These are phyloP conservation scores for Orius insidiosus DNA, from an alignment of 1,140 invertebrate genomes.

Conservation along the genomic window DNA sequence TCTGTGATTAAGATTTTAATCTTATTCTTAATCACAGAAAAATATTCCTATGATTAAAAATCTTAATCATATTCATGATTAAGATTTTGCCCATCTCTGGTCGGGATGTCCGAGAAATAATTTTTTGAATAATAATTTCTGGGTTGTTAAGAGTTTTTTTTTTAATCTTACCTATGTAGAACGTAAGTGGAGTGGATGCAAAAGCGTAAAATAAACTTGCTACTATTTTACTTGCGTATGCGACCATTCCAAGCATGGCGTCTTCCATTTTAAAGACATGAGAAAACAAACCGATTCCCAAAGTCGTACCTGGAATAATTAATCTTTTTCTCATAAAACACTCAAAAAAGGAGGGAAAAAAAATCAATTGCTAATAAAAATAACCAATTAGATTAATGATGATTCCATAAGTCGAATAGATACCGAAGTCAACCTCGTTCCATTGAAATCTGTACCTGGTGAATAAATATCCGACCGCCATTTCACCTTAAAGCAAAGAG, in stretches of 20 bases:
- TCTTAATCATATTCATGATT: no score
- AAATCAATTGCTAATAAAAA: not conserved
- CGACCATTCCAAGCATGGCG: constrained; percentile 29
- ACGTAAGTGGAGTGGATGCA: constrained; percentile 26
- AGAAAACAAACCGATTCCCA: constrained; percentile 25
- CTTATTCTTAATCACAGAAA: no score
- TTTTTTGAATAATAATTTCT: no score
- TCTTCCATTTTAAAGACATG: constrained; percentile 30
- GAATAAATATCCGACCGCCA: constrained; percentile 50
- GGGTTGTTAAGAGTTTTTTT: no score
- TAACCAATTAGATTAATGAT: constrained; percentile 56
- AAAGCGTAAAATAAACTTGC: constrained; percentile 29
- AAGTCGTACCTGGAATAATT: constrained; percentile 16
- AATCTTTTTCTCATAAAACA: not conserved
- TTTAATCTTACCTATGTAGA: constrained; percentile 26
- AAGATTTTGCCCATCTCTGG: no score
- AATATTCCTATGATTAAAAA: no score
- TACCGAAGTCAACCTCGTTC: constrained; percentile 67
- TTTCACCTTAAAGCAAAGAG: constrained; percentile 6
- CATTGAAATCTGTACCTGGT: constrained; percentile 63
- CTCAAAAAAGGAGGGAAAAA: not conserved
- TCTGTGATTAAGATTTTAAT: no score
- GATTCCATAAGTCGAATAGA: constrained; percentile 63
- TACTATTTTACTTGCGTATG: constrained; percentile 27
- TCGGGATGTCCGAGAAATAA: no score